Evolutionary conservation across 2,888 invertebrate genomes (phyloP), one percentile per base, ranked within the genome.

Genomic region (Myopa testacea): DNA sequence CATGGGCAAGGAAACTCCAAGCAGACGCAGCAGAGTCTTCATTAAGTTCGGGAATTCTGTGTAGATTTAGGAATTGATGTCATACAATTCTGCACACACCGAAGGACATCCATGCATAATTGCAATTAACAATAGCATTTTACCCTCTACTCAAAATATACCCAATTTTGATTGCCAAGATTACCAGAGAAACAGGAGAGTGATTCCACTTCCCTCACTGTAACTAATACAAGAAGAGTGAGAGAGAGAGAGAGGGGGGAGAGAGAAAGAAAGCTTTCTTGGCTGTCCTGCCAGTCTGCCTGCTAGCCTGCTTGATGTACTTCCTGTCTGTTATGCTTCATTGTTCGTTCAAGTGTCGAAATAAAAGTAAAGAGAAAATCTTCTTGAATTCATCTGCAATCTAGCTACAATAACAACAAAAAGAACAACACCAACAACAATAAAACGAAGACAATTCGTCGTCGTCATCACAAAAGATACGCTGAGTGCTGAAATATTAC

Each of bases 51-150:
- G 10, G n/a, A 55, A 55, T 55, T 55, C 10, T 55, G 55, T 55
- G 34, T 26, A 63, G 19, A 63, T 45, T 45, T 45, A 8, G 58
- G 52, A 75, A 69, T 60, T 58, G 68, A 26, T 75, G 75, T 75
- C 69, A 60, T 60, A 74, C 60, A 69, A 69, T 69, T 75, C 40
- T 26, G 45, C 68, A 75, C 75, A 75, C 75, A 45, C 69, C 69
- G 58, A 60, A 68, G 75, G 68, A 68, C 75, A 69, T 75, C 60
- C 69, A 75, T 75, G 75, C 75, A 75, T 75, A 75, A 75, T 75
- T 75, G 69, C 69, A 75, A 75, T 75, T 75, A 68, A 75, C 68
- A 68, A 75, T 38, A 69, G 68, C 58, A 75, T 68, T 62, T 45
- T 67, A 19, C 38, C 67, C 67, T 67, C 52, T n/a, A 37, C 68